phyloP scores from a whole-genome alignment of 2,888 invertebrate species.

The Pollenia griseotomentosa region DNA sequence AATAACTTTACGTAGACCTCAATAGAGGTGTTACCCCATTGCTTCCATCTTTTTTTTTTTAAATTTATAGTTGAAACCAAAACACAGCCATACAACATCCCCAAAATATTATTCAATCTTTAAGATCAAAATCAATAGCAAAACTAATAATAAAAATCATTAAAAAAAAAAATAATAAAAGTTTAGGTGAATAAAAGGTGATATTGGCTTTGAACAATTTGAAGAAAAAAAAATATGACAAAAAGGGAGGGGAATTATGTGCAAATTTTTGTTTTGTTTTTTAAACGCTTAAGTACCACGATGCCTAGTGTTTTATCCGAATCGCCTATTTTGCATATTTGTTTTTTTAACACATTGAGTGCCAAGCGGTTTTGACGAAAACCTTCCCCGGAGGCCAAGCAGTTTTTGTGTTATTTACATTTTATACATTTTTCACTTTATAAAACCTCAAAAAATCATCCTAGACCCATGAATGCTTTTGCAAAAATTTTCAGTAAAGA shows the following conservation, averaged over 20 bases:
- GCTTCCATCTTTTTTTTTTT: not conserved
- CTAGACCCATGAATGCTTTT: too few relatives aligned
- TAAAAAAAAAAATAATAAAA: not conserved
- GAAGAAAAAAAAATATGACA: not conserved
- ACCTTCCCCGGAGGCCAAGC: too few relatives aligned
- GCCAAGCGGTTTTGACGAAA: too few relatives aligned
- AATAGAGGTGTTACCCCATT: conserved; percentile 31
- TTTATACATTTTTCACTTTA: too few relatives aligned
- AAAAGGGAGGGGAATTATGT: not conserved
- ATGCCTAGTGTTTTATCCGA: too few relatives aligned
- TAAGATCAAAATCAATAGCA: conserved; percentile 21
- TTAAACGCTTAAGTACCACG: too few relatives aligned
- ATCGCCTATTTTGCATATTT: too few relatives aligned
- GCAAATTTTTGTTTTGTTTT: not conserved
- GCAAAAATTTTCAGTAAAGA: too few relatives aligned
- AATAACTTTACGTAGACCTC: conserved; percentile 16
- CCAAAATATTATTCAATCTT: conserved; percentile 12
- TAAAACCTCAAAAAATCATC: too few relatives aligned
- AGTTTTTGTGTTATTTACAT: too few relatives aligned
- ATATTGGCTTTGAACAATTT: not conserved
- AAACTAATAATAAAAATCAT: not conserved
- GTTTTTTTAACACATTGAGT: too few relatives aligned
- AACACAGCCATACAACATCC: not conserved
- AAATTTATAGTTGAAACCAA: not conserved
- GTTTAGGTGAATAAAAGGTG: not conserved